Evolutionary conservation across 2,113 vertebrate species (phyloP), one percentile per base, ranked within the genome.

Genomic region (Mixornis gularis): DNA sequence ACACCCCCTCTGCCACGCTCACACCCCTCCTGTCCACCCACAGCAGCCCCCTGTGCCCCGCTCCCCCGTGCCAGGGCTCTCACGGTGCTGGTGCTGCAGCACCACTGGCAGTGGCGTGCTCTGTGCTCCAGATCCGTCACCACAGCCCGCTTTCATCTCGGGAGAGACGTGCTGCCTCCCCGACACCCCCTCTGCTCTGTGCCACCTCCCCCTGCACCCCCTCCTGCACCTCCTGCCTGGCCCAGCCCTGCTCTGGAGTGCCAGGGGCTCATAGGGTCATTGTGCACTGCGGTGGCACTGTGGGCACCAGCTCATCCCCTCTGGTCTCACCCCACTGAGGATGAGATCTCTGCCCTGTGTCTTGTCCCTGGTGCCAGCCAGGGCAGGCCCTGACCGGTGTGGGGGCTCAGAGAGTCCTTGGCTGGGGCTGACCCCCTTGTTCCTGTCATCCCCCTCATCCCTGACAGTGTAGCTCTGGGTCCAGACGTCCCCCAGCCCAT

Each of bases 1-100:
- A 0, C 34, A 1, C 1, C 20, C 48, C 20, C 40, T 11, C 13
- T 40, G 34, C 55, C 48, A 1, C 1, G 6, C 40, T 26, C 8
- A 13, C 27, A 2, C 19, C 3, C 9, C 25, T 20, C 12, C 43
- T 10, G n/a, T 3, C 36, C 38, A 3, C 51, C 43, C 30, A 9
- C 1, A 6, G 44, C 36, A 8, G 38, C 71, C 52, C 55, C 66
- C 38, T 14, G 43, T 29, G n/a, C n/a, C 63, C 52, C 3, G 1
- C n/a, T 20, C 20, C 79, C 51, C 51, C 3, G 1, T 38, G 44
- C 4, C 1, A 0, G 46, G 66, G 82, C 19, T 62, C 56, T 71
- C 41, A 3, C 20, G 13, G 73, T 20, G 60, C 76, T n/a, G 74
- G 22, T 13, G 48, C 48, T 49, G 48, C 20, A 1, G 76, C 79